Conservation (phyloP, 30 jellyfish, hydroid and myxozoan species). For the Aurelia sp. region DNA sequence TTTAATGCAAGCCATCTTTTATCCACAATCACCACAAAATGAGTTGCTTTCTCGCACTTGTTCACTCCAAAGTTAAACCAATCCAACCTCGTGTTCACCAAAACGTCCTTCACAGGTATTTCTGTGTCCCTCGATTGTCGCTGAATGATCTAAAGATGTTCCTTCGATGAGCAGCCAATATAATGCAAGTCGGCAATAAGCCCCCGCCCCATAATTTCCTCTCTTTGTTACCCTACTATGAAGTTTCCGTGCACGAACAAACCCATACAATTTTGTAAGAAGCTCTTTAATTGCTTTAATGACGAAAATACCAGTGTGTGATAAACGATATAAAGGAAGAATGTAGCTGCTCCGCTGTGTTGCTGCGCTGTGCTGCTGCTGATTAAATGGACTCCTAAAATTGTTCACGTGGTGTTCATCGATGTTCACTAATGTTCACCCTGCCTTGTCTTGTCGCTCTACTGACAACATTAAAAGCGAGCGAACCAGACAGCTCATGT, state of each 20-base stretch:
- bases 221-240: slow-evolving; percentile 34
- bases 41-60: not conserved
- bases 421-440: too few species aligned
- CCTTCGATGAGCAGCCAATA: slow-evolving; percentile 18
- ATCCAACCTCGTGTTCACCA: too few species aligned
- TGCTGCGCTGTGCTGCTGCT: too few species aligned
- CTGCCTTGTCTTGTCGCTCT: too few species aligned
- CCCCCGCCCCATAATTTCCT: slow-evolving; percentile 78
- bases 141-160: not conserved
- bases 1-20: not conserved
- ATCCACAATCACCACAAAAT: not conserved
- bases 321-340: slow-evolving; percentile 5
- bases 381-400: too few species aligned
- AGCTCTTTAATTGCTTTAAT: slow-evolving; percentile 34
- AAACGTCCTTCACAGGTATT: too few species aligned
- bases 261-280: slow-evolving; percentile 4
- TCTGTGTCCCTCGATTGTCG: not conserved
- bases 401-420: too few species aligned
- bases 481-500: slow-evolving; percentile 32
- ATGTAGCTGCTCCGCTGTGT: not conserved
- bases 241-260: slow-evolving; percentile 47
- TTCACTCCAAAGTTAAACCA: too few species aligned
- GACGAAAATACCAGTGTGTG: slow-evolving; percentile 22
- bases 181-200: slow-evolving; percentile 7
- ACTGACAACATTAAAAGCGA: not conserved